Base-by-base conservation (phyloP, 2,888 invertebrate species). In the Brachypalpus laphriformis region DNA sequence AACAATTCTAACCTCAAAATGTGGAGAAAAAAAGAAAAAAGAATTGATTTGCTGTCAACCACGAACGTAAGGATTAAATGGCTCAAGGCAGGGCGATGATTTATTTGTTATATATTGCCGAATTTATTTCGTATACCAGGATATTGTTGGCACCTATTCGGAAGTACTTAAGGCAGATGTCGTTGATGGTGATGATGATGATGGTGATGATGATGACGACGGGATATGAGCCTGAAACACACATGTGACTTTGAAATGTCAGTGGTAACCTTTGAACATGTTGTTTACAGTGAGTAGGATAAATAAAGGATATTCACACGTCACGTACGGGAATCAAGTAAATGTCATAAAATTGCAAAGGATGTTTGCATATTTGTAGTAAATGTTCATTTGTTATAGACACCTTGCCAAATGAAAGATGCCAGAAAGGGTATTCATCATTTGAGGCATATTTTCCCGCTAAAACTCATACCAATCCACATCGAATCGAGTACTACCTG, bases 81-180 rank as follows among this genome's bases (percentile, higher is more conserved):
- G 22, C 22, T 14, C 22, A 22, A 25, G 22, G 37, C 37, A 37
- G n/a, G 14, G 25, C 14, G 11, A 25, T 40, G 42, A 42, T 59
- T 59, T 59, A 42, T 22, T 40, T 14, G 8, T 22, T 45, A 45
- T 45, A 45, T 42, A 25, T 22, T 40, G 37, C 20, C n/a, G 20
- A 22, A 16, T 8, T 22, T 22, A n/a, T 22, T 14, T n/a, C 25
- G 3, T 25, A 28, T 16, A 0, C 37, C 37, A 59, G 57, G 57
- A 59, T 40, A 59, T 40, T 59, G 40, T 25, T 59, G 40, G 9
- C 59, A 59, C 42, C 40, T 59, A 42, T 42, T 59, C n/a, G 40
- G 18, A 40, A 59, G 22, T 42, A 42, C 22, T 59, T 42, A 42
- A 22, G 9, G 7, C 37, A 47, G 47, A 7, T 59, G 59, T 37